Conservation (phyloP, 2,113 vertebrate species). For the Caretta caretta region DNA sequence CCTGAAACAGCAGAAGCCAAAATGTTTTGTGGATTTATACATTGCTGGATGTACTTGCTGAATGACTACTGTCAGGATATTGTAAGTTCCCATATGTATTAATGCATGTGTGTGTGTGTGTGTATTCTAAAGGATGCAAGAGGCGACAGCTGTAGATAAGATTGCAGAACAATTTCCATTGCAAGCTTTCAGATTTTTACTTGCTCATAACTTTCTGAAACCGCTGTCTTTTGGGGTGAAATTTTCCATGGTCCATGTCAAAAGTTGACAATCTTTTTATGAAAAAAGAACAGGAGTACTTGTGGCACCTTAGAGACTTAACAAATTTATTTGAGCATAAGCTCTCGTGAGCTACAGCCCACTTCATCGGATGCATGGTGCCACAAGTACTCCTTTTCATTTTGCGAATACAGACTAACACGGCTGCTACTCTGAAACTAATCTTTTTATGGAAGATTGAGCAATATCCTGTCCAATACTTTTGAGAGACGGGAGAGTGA, state of each 20-base stretch:
- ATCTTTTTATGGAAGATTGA: not conserved
- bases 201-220: not conserved
- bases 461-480: not conserved
- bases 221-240: not conserved
- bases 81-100: constrained; percentile 1
- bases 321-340: no score
- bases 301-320: no score
- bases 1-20: constrained; percentile 27
- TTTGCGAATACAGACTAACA: no score
- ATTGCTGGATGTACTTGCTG: not conserved
- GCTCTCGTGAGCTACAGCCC: no score
- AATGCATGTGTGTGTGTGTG: not conserved
- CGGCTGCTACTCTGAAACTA: not conserved
- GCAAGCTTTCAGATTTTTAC: not conserved
- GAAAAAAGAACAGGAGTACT: not conserved
- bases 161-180: constrained; percentile 15
- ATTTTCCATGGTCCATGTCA: not conserved
- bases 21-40: constrained; percentile 11
- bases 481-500: not conserved
- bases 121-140: not conserved
- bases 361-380: no score
- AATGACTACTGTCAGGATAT: constrained; percentile 12
- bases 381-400: no score
- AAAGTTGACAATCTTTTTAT: constrained; percentile 12
- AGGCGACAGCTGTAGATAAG: not conserved